Base-by-base conservation (phyloP, 2,888 invertebrate genomes). In the Sarcophaga rosellei region DNA sequence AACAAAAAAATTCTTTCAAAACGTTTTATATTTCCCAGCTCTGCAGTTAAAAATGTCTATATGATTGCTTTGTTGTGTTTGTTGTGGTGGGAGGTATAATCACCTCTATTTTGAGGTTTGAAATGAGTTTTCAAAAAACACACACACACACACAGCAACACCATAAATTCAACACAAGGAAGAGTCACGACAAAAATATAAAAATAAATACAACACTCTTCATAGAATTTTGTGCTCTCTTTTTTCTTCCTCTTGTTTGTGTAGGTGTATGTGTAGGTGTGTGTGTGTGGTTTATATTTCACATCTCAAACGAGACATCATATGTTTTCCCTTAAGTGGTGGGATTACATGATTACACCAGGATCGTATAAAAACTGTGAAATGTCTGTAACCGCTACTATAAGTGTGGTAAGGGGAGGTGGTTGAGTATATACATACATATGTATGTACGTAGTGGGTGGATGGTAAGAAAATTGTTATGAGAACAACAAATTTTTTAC, bases 301-400 rank as follows among this genome's bases (percentile, higher is more conserved):
- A 35, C n/a, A 10, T 66, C 10, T 72, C 59, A 53, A 81, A 75
- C 81, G 77, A 84, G 84, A 84, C 86, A 86, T 86, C 86, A 86
- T 86, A 84, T 86, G 86, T 86, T 86, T 86, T 86, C 86, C 86
- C 84, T 86, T 84, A 86, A 86, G 84, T 86, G 86, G 86, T 86
- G 84, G 86, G 86, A 86, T 86, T 86, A 86, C 86, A 86, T 81
- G 86, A 86, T 86, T 84, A 86, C 84, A 84, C 35, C 35, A 35
- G 35, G 10, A 35, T 35, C 35, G 81, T 81, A 72, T 84, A 84
- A 61, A n/a, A 21, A 61, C 84, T 86, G 81, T 86, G 81, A 84
- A 86, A 81, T 78, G 86, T 86, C 84, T 86, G 78, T 86, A 84
- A 86, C 86, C 77, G 84, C 84, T 35, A 35, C 10, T 10, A 35